Conservation (phyloP, 2,797 vertebrate genomes). For the Spinibarbus caldwelli region DNA sequence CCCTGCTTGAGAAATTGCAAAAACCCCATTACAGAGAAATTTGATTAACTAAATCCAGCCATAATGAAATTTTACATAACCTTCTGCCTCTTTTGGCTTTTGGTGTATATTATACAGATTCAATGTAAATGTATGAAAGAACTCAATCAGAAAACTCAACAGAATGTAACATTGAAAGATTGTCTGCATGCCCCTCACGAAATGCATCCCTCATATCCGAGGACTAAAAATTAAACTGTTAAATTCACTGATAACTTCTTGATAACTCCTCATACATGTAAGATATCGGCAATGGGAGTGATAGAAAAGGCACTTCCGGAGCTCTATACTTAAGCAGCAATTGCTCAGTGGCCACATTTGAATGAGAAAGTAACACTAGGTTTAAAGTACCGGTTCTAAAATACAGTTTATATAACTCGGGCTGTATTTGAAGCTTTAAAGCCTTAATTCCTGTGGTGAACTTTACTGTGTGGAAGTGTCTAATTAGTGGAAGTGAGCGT, state of each 20-base stretch:
- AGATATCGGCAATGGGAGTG: neutral
- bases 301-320: neutral
- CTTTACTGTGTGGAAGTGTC: constrained; percentile 40
- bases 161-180: constrained; percentile 6
- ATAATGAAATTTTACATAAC: constrained; percentile 28
- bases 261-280: neutral
- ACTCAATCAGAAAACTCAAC: constrained; percentile 33
- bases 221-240: constrained; percentile 19
- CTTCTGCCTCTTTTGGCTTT: constrained; percentile 5
- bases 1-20: neutral
- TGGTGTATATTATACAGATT: constrained; percentile 21
- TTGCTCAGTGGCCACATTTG: constrained; percentile 17
- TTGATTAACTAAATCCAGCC: constrained; percentile 30
- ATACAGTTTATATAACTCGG: constrained; percentile 14
- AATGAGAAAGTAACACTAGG: neutral
- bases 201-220: constrained; percentile 6
- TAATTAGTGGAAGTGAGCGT: constrained; percentile 54
- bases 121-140: constrained; percentile 23
- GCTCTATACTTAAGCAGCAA: neutral
- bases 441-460: constrained; percentile 34
- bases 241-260: constrained; percentile 22
- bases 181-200: constrained; percentile 3
- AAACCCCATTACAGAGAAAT: neutral
- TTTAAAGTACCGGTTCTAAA: neutral
- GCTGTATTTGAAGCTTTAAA: constrained; percentile 21